Conservation (phyloP, 2,888 invertebrate species). For the Campoplex capitator region DNA sequence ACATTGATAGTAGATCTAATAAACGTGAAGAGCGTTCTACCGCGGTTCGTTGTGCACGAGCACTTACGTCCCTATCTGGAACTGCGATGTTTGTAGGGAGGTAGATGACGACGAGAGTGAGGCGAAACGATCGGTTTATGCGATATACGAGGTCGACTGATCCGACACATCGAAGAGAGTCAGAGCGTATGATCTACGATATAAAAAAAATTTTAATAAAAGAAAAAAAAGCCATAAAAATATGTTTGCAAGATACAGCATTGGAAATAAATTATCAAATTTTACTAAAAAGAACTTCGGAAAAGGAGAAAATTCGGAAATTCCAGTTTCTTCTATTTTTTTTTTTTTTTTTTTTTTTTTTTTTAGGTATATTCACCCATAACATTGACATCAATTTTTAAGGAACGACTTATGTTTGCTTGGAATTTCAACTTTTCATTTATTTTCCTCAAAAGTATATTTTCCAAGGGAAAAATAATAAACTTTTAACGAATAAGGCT, state of each 20-base stretch:
- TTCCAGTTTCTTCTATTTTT: too few species aligned
- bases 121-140: slow-evolving; percentile 50
- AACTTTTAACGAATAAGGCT: too few species aligned
- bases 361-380: too few species aligned
- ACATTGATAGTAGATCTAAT: slow-evolving; percentile 50
- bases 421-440: too few species aligned
- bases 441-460: too few species aligned
- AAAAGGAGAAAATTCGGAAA: too few species aligned
- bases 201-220: too few species aligned
- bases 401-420: too few species aligned
- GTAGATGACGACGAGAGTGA: slow-evolving; percentile 36
- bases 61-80: slow-evolving; percentile 43
- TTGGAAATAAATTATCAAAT: not conserved
- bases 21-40: slow-evolving; percentile 57
- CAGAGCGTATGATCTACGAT: slow-evolving; percentile 16
- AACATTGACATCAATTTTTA: too few species aligned
- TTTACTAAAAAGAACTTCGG: too few species aligned
- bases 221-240: not conserved
- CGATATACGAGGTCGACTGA: slow-evolving; percentile 48
- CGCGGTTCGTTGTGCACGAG: slow-evolving; percentile 37
- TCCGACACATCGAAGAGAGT: slow-evolving; percentile 26
- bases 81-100: slow-evolving; percentile 32
- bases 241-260: not conserved
- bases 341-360: too few species aligned
- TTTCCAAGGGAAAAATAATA: too few species aligned